Conservation (phyloP, 2,797 vertebrate genomes). For the Thripadectes ignobilis region DNA sequence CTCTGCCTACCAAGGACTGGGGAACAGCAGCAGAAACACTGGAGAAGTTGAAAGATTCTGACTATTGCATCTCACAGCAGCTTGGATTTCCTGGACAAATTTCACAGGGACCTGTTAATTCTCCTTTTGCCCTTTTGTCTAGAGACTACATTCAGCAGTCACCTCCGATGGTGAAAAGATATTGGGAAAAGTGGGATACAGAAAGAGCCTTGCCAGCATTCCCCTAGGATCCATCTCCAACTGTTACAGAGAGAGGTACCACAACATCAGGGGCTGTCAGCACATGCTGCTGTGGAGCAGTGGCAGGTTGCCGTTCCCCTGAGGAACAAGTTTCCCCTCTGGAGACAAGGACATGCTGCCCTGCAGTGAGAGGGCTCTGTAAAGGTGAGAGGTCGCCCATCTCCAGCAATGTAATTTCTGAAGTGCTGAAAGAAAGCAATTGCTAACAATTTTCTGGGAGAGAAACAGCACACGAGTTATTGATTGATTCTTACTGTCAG, state of each 20-base stretch:
- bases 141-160: not conserved
- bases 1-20: accelerated
- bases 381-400: not conserved
- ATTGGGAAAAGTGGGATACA: not conserved
- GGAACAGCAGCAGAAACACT: not conserved
- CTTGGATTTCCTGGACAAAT: not conserved
- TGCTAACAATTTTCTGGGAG: constrained; percentile 29
- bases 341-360: not conserved
- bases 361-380: not conserved
- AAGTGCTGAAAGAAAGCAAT: constrained; percentile 16
- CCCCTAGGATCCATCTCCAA: not conserved
- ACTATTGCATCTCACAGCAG: not conserved
- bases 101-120: not conserved
- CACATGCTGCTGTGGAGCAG: not conserved
- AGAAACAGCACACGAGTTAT: not conserved
- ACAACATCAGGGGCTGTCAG: not conserved
- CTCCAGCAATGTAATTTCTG: not conserved
- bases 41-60: not conserved
- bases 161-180: not conserved
- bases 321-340: not conserved
- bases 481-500: constrained; percentile 48
- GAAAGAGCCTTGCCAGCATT: not conserved
- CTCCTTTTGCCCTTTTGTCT: not conserved
- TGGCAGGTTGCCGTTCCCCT: not conserved
- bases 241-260: not conserved